Percentiles rank a stretch among this genome's conserved stretches.
Conservation (phyloP, 2,797 vertebrate genomes). For the Anableps anableps region DNA sequence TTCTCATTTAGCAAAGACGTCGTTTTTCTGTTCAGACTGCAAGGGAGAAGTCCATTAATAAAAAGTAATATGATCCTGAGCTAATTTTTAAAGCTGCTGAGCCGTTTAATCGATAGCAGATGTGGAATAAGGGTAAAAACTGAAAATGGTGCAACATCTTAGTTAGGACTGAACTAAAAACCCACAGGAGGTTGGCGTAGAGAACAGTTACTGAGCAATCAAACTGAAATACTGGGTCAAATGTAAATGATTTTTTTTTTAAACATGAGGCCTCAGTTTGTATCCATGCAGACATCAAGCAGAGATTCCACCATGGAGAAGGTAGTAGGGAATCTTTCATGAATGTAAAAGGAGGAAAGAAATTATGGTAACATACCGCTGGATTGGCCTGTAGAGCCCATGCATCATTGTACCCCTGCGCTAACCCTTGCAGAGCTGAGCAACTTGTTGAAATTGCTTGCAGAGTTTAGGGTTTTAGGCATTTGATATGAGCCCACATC, state of each 20-base stretch:
- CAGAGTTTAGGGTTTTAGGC: neutral
- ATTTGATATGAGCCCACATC: slow-evolving; percentile 15
- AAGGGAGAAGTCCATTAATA: slow-evolving; percentile 70
- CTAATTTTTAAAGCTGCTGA: slow-evolving; percentile 68
- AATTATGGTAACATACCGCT: slow-evolving; percentile 19
- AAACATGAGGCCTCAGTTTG: slow-evolving; percentile 27
- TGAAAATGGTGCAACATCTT: slow-evolving; percentile 38
- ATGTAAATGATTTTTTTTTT: slow-evolving; percentile 7
- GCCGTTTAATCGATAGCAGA: slow-evolving; percentile 66
- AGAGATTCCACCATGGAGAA: slow-evolving; percentile 1
- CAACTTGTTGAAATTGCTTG: slow-evolving; percentile 9
- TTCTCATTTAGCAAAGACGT: slow-evolving; percentile 67
- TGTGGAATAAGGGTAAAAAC: slow-evolving; percentile 57
- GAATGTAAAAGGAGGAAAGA: slow-evolving; percentile 31
- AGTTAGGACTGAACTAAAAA: slow-evolving; percentile 19
- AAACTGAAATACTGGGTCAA: slow-evolving; percentile 27
- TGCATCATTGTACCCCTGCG: slow-evolving; percentile 1
- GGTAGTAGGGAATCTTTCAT: slow-evolving; percentile 18
- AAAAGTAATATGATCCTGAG: slow-evolving; percentile 65
- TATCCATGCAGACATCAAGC: slow-evolving; percentile 20
- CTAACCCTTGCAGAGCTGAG: slow-evolving; percentile 21
- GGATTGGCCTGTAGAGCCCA: slow-evolving; percentile 9
- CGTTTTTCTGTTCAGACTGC: slow-evolving; percentile 46
- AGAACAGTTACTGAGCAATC: slow-evolving; percentile 1
- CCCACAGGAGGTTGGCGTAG: neutral